Percentiles rank a stretch among this genome's conserved stretches.
Conservation (phyloP, 2,113 vertebrate species). For the Pontoporia blainvillei region DNA sequence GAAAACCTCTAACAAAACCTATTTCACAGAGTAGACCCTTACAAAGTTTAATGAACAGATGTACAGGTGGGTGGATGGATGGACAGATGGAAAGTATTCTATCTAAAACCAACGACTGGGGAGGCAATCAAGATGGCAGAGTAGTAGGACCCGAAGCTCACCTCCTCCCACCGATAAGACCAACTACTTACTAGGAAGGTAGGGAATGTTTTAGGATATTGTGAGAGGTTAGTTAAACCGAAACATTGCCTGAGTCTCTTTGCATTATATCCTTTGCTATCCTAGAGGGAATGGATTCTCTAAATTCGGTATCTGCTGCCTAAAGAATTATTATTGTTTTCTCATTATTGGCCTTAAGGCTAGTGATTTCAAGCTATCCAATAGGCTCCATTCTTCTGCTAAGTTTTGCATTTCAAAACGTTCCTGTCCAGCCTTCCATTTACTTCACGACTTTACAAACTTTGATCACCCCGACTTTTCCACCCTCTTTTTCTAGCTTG, state of each 20-base stretch:
- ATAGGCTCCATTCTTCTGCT: not conserved
- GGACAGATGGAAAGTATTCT: not conserved
- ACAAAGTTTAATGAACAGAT: not conserved
- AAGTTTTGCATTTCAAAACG: not conserved
- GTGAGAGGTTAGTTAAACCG: not conserved
- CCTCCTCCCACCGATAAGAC: not conserved
- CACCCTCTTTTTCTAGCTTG: not conserved
- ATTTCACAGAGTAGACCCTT: not conserved
- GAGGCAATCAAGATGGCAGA: not conserved
- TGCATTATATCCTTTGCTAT: not conserved
- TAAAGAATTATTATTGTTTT: not conserved
- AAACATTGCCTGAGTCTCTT: not conserved
- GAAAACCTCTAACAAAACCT: not conserved
- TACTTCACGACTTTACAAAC: not conserved
- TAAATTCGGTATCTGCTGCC: not conserved
- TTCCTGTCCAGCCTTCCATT: not conserved
- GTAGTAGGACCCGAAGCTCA: not conserved
- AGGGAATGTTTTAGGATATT: too few relatives aligned
- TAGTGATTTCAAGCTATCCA: not conserved
- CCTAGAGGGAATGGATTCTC: fast-evolving
- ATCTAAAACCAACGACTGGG: not conserved
- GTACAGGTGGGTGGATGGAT: not conserved
- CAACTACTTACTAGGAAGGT: not conserved
- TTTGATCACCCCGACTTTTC: not conserved
- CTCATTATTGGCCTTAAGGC: not conserved